Percentiles rank a stretch among this genome's conserved stretches.
These are phyloP conservation scores for Lithodes maja DNA, from an alignment of 2,888 invertebrate genomes.

Conservation along the genomic window DNA sequence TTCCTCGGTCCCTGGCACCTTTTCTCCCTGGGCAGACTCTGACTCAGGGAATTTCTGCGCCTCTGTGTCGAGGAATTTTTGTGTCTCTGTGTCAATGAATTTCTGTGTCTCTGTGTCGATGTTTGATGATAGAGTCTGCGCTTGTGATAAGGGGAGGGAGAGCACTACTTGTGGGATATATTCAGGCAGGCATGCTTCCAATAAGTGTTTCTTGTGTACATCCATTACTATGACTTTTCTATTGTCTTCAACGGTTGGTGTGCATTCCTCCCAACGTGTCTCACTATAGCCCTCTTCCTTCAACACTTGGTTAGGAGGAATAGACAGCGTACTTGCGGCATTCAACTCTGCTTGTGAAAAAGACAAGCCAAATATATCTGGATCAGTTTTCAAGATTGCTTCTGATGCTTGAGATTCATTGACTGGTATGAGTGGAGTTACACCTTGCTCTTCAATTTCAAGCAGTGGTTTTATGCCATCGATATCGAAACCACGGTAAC, in stretches of 20 bases:
- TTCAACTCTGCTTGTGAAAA: slow-evolving; percentile 18
- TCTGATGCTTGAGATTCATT: neutral
- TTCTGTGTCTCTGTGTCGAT: neutral
- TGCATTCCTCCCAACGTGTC: slow-evolving; percentile 22
- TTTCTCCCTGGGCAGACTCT: slow-evolving; percentile 32
- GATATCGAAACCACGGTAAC: slow-evolving; percentile 63
- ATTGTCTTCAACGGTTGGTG: neutral
- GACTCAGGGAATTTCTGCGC: neutral
- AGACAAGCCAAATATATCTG: slow-evolving; percentile 32
- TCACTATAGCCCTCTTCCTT: slow-evolving; percentile 28
- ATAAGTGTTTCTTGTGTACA: neutral
- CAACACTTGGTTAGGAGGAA: slow-evolving; percentile 51
- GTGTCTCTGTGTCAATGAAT: neutral
- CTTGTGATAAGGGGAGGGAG: slow-evolving; percentile 44
- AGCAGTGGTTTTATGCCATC: slow-evolving; percentile 68
- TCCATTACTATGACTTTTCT: neutral
- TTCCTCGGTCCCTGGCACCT: slow-evolving; percentile 41
- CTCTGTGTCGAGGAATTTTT: neutral
- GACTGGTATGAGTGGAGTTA: slow-evolving; percentile 4
- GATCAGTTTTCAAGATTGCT: slow-evolving; percentile 13
- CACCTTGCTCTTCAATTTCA: slow-evolving; percentile 51
- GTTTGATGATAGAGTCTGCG: slow-evolving; percentile 14
- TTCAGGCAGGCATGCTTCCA: slow-evolving; percentile 32
- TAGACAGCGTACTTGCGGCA: neutral
- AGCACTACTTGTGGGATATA: slow-evolving; percentile 44